phyloP scores from a whole-genome alignment of 2,113 vertebrate genomes.

The Ceyx melanurus region DNA sequence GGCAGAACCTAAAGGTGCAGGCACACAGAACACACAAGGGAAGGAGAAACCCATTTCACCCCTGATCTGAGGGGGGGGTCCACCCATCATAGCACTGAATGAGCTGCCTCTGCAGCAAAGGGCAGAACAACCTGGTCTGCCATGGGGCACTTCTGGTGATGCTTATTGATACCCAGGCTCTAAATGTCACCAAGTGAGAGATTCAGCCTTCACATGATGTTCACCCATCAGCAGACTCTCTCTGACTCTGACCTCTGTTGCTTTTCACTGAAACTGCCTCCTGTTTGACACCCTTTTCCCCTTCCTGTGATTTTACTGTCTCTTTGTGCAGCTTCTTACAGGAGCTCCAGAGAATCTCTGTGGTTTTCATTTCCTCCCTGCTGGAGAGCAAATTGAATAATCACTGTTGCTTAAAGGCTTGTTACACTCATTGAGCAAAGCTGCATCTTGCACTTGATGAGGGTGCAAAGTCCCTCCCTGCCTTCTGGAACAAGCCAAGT shows the following conservation, averaged over 20 bases:
- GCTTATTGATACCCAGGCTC: background rate
- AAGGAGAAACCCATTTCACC: background rate
- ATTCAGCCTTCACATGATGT: background rate
- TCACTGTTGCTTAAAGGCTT: slow-evolving; percentile 7
- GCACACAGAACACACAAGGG: background rate
- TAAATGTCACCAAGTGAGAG: background rate
- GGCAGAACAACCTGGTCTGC: background rate
- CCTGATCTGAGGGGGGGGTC: accelerated
- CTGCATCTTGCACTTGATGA: background rate
- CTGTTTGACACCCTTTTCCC: background rate
- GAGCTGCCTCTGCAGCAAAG: background rate
- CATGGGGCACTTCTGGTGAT: background rate
- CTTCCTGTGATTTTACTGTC: background rate
- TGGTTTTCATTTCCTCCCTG: slow-evolving; percentile 16
- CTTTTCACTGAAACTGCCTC: background rate
- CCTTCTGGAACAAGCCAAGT: background rate
- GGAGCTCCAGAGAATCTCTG: background rate
- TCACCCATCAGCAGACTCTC: background rate
- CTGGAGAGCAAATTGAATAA: background rate
- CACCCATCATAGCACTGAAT: background rate
- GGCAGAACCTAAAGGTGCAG: background rate
- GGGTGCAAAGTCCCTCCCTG: background rate
- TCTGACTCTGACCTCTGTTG: background rate
- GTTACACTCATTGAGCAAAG: background rate
- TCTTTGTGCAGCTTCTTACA: background rate